Evolutionary conservation across 2,797 vertebrate species (phyloP).

Genomic region (Antennarius maculatus): DNA sequence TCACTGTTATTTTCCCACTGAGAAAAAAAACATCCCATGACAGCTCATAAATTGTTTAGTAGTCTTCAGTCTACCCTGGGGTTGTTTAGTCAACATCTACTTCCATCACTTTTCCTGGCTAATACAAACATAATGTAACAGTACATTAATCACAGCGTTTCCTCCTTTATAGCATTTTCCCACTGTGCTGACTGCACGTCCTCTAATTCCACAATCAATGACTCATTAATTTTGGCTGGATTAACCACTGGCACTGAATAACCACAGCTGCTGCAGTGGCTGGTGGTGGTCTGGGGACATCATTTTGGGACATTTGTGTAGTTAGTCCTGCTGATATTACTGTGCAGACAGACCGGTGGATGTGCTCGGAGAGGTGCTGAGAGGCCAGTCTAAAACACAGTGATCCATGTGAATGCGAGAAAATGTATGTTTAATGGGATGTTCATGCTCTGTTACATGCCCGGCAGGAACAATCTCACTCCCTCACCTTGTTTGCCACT

Average conservation of each 20-base stretch:
- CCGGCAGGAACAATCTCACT: slow-evolving; percentile 67
- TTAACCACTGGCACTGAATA: slow-evolving; percentile 19
- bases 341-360: slow-evolving; percentile 8
- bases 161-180: slow-evolving; percentile 32
- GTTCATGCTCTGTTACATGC: slow-evolving; percentile 72
- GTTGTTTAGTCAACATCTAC: slow-evolving; percentile 58
- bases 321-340: slow-evolving; percentile 23
- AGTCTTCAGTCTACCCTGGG: slow-evolving; percentile 48
- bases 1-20: slow-evolving; percentile 52
- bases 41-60: slow-evolving; percentile 64
- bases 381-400: slow-evolving; percentile 28
- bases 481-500: slow-evolving; percentile 74
- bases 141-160: slow-evolving; percentile 43
- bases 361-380: slow-evolving; percentile 19
- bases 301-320: slow-evolving; percentile 24
- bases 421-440: slow-evolving; percentile 67
- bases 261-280: slow-evolving; percentile 10
- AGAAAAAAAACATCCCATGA: slow-evolving; percentile 50
- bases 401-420: slow-evolving; percentile 54
- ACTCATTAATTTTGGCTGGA: slow-evolving; percentile 20
- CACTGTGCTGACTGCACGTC: slow-evolving; percentile 1
- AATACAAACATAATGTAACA: slow-evolving; percentile 39
- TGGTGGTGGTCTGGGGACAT: slow-evolving; percentile 16
- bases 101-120: slow-evolving; percentile 50
- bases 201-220: slow-evolving; percentile 10